These are phyloP conservation scores for Callionymus lyra DNA, from an alignment of 2,113 vertebrate species.

Conservation along the genomic window DNA sequence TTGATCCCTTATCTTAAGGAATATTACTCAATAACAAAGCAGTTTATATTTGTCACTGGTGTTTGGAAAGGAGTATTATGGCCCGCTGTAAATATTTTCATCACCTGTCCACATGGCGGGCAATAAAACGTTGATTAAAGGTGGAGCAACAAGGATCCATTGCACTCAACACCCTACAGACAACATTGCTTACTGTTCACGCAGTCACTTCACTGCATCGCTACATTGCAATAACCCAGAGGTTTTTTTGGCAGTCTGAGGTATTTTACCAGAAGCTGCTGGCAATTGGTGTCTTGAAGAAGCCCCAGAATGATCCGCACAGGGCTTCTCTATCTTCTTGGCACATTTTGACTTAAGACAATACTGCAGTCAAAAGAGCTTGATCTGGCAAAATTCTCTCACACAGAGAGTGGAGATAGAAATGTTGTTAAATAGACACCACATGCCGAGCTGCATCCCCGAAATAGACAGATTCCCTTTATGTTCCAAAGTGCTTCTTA, in stretches of 20 bases:
- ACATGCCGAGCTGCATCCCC: neutral
- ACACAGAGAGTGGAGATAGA: conserved; percentile 10
- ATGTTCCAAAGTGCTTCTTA: conserved; percentile 17
- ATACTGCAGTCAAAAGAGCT: neutral
- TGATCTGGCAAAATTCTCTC: conserved; percentile 4
- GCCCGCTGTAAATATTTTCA: neutral
- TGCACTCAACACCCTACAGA: neutral
- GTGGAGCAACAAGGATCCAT: neutral
- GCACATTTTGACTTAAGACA: conserved; percentile 29
- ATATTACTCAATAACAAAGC: conserved; percentile 21
- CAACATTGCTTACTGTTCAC: neutral
- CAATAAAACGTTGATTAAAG: conserved; percentile 3
- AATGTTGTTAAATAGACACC: conserved; percentile 15
- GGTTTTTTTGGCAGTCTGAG: conserved; percentile 11
- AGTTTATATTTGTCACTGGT: conserved; percentile 31
- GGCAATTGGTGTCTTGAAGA: conserved; percentile 4
- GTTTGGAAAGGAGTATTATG: neutral
- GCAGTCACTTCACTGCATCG: neutral
- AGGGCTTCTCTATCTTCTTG: conserved; percentile 27
- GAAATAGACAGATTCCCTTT: conserved; percentile 12
- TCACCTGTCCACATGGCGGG: conserved; percentile 1
- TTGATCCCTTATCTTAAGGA: conserved; percentile 55
- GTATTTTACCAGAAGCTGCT: conserved; percentile 9
- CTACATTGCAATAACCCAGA: neutral
- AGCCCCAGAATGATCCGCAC: conserved; percentile 4